Evolutionary conservation across 2,888 invertebrate genomes (phyloP).

Genomic region (Epinotia ramella): DNA sequence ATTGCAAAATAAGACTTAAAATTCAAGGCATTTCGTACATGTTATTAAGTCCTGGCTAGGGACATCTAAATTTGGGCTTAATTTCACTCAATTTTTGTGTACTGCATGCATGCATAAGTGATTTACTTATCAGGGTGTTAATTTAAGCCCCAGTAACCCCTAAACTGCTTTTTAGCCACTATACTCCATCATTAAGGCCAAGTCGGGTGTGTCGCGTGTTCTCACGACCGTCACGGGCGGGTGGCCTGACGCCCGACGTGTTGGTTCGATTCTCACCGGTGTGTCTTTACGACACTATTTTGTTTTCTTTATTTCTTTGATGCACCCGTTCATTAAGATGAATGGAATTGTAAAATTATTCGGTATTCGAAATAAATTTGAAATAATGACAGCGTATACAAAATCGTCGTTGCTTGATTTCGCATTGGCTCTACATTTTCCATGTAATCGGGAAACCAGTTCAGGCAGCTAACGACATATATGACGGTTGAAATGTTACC

Average conservation of each 20-base stretch:
- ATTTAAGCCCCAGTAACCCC: background rate
- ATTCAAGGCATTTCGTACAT: no score
- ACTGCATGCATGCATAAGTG: no score
- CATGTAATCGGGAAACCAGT: no score
- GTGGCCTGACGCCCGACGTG: slow-evolving; percentile 1
- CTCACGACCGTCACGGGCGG: slow-evolving; percentile 36
- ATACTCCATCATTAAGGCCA: slow-evolving; percentile 4
- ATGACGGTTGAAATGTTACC: no score
- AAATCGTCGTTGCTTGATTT: no score
- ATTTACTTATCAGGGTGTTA: background rate
- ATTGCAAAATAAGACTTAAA: no score
- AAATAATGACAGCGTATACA: background rate
- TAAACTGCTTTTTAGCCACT: background rate
- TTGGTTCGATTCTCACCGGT: slow-evolving; percentile 43
- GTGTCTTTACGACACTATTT: slow-evolving; percentile 38
- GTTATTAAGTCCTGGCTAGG: no score
- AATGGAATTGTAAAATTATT: background rate
- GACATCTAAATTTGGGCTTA: no score
- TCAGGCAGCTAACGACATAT: no score
- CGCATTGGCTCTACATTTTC: no score
- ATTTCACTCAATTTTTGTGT: no score
- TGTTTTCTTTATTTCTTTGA: slow-evolving; percentile 11
- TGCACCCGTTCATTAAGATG: slow-evolving; percentile 4
- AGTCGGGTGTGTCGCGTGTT: slow-evolving; percentile 4
- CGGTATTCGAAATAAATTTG: background rate